Conservation (phyloP, 2,797 vertebrate species). For the Ptychadena robeensis region DNA sequence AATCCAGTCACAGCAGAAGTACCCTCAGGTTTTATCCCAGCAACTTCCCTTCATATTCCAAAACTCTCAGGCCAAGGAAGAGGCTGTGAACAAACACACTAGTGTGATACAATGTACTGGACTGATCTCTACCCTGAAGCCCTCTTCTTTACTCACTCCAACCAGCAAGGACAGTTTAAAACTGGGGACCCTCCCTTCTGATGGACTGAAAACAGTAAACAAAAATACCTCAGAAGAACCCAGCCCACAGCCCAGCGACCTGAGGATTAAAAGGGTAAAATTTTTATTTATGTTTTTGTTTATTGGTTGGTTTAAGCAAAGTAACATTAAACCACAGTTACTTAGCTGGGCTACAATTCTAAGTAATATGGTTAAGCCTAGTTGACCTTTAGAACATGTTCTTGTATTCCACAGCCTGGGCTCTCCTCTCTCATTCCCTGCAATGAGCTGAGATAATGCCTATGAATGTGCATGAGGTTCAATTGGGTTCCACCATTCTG, state of each 20-base stretch:
- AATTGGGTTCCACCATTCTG: too few relatives aligned
- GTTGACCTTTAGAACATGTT: too few relatives aligned
- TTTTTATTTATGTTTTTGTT: neutral
- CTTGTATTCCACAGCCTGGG: too few relatives aligned
- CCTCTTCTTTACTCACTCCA: constrained; percentile 84
- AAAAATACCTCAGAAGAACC: constrained; percentile 82
- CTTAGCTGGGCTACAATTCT: too few relatives aligned
- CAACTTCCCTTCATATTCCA: constrained; percentile 83
- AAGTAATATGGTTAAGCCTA: too few relatives aligned
- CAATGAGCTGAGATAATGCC: too few relatives aligned
- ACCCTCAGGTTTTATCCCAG: constrained; percentile 83
- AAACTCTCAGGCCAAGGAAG: constrained; percentile 83
- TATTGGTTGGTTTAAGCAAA: too few relatives aligned
- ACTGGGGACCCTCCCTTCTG: constrained; percentile 85
- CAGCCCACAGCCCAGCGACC: constrained; percentile 74
- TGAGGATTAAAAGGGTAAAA: constrained; percentile 85
- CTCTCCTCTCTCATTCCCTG: too few relatives aligned
- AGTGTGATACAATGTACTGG: constrained; percentile 92
- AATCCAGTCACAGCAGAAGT: constrained; percentile 83
- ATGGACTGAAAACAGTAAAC: constrained; percentile 82
- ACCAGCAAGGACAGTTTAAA: constrained; percentile 84
- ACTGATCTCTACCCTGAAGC: constrained; percentile 80
- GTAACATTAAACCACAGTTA: too few relatives aligned
- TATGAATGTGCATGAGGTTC: too few relatives aligned
- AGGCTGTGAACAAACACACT: constrained; percentile 88